Base-by-base conservation (phyloP, 2,888 invertebrate genomes). In the Phoenoteleia sp. region DNA sequence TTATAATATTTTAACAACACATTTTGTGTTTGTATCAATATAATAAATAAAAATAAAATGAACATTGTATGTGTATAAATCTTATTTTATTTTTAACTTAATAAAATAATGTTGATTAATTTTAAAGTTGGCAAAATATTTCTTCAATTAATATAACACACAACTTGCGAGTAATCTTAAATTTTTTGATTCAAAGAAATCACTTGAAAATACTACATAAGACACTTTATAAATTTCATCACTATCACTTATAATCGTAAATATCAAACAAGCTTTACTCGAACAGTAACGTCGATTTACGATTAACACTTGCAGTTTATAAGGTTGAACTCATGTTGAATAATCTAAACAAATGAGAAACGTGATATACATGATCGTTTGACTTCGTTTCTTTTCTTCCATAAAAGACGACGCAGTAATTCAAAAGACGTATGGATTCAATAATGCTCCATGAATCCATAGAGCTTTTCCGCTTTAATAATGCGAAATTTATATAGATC, bases 381-480 rank as follows among this genome's bases (percentile, higher is more conserved):
- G 25, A 47, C 39, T 56, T 67, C 23, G n/a, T 58, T 69, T 60
- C 27, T 21, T 79, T 47, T 67, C 27, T 69, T 29, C 15, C 27
- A 36, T 58, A 56, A 75, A 76, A 69, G 39, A 56, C 56, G 56
- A n/a, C 33, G 66, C 49, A 9, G 71, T 75, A 75, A 71, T 84
- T 75, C 52, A 49, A 80, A 75, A 84, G 84, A 84, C 58, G 15
- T 71, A 84, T 80, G 84, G 80, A 79, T 83, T 83, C 79, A 79
- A 83, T 79, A 83, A 72, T 62, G 62, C 56, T 75, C 29, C 69
- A 69, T 64, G 83, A 83, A 74, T 79, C 74, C 47, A 49, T 45
- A 33, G 54, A 79, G 58, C 42, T 74, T 69, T 79, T 36, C 69
- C 25, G 58, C 69, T 79, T 84, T 84, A 84, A 84, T 84, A 84